A percentile compares a stretch with the other conserved stretches of the same genome.
Evolutionary conservation across 2,113 vertebrate species (phyloP).

Genomic region (Gasterosteus aculeatus): DNA sequence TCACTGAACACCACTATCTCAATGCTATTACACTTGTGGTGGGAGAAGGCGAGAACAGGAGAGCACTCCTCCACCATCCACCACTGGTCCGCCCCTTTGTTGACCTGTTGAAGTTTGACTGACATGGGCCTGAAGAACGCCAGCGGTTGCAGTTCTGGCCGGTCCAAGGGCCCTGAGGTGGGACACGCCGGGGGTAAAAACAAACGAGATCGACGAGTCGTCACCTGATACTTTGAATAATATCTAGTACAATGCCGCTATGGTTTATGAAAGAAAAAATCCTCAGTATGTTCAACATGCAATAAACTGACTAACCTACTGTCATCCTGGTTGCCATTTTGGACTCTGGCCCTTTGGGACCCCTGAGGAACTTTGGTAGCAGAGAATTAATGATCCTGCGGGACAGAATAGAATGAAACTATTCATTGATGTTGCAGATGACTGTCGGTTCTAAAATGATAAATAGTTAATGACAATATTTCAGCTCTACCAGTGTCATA

Average conservation of each 20-base stretch:
- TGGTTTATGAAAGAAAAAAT: neutral
- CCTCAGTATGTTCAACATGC: neutral
- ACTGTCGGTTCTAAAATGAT: neutral
- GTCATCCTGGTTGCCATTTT: constrained; percentile 75
- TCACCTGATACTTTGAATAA: neutral
- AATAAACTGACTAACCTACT: constrained; percentile 52
- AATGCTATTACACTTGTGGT: constrained; percentile 75
- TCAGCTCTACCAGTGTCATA: neutral
- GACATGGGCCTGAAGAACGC: constrained; percentile 83
- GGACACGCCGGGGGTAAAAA: neutral
- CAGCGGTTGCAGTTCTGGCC: constrained; percentile 58
- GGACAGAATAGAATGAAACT: constrained; percentile 21
- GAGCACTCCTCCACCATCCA: constrained; percentile 82
- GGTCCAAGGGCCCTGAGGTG: constrained; percentile 60
- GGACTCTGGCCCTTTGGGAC: constrained; percentile 70
- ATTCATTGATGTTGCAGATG: neutral
- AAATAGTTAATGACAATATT: neutral
- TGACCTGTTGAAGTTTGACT: constrained; percentile 72
- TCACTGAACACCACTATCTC: constrained; percentile 82
- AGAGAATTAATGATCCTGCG: constrained; percentile 74
- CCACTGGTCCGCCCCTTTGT: constrained; percentile 73
- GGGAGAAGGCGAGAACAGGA: constrained; percentile 37
- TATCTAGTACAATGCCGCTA: neutral
- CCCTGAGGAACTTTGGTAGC: constrained; percentile 75
- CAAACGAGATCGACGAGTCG: neutral